Conservation (phyloP, 2,888 invertebrate genomes). For the Eupithecia exiguata region DNA sequence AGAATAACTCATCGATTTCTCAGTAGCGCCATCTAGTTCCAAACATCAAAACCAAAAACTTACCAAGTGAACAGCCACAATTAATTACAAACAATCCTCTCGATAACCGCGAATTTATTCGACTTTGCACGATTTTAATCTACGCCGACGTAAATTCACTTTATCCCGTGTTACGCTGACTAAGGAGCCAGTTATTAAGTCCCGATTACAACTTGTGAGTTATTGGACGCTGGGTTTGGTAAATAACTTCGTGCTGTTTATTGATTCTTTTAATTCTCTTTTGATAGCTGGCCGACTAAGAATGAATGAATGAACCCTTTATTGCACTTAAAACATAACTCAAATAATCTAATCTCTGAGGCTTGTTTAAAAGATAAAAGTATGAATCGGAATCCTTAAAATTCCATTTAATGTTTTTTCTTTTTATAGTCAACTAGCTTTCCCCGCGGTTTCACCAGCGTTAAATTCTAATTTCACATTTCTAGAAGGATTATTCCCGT, state of each 20-base stretch:
- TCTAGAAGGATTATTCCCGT: too few relatives aligned
- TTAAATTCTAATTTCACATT: too few relatives aligned
- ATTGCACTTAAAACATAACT: too few relatives aligned
- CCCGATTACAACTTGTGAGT: conserved; percentile 48
- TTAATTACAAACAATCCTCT: conserved; percentile 39
- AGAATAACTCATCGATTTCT: neutral
- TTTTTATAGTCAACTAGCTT: too few relatives aligned
- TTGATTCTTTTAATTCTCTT: conserved; percentile 8
- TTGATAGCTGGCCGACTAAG: neutral
- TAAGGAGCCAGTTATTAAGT: conserved; percentile 45
- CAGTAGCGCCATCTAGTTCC: neutral
- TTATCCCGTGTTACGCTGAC: conserved; percentile 44
- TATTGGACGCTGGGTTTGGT: conserved; percentile 35
- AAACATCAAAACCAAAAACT: conserved; percentile 8
- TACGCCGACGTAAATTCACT: conserved; percentile 39
- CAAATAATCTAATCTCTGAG: too few relatives aligned
- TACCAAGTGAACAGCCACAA: conserved; percentile 35
- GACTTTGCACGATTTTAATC: conserved; percentile 46
- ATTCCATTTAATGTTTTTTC: too few relatives aligned
- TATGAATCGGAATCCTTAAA: too few relatives aligned
- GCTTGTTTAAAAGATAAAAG: too few relatives aligned
- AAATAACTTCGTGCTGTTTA: neutral
- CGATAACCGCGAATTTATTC: conserved; percentile 40
- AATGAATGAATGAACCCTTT: too few relatives aligned
- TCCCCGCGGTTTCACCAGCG: too few relatives aligned